These are phyloP conservation scores for Platerodrilus igneus DNA, from an alignment of 2,888 invertebrate genomes.

Conservation along the genomic window DNA sequence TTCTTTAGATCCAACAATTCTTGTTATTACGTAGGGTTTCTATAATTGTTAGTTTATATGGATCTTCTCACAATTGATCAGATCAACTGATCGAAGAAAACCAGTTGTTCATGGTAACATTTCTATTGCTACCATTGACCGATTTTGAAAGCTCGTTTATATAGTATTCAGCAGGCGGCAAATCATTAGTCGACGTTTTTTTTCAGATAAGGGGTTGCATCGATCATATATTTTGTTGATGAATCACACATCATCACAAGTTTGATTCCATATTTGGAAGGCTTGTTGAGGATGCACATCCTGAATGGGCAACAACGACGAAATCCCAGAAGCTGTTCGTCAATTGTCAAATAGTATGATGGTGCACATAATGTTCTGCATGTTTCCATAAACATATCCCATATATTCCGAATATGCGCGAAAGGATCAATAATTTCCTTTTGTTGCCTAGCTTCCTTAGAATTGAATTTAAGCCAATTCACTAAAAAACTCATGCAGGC, in stretches of 20 bases:
- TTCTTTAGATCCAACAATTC: slow-evolving; percentile 24
- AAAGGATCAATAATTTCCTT: slow-evolving; percentile 27
- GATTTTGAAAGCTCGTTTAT: slow-evolving; percentile 29
- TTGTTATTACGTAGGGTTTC: slow-evolving; percentile 38
- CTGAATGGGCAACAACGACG: slow-evolving; percentile 30
- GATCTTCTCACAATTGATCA: slow-evolving; percentile 31
- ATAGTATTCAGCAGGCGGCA: slow-evolving; percentile 31
- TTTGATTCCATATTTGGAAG: slow-evolving; percentile 37
- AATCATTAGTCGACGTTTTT: slow-evolving; percentile 30
- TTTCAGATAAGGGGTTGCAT: slow-evolving; percentile 35
- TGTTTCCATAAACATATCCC: slow-evolving; percentile 24
- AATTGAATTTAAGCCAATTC: slow-evolving; percentile 29
- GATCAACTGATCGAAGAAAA: slow-evolving; percentile 38
- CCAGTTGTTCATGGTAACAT: slow-evolving; percentile 38
- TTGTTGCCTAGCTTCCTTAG: slow-evolving; percentile 25
- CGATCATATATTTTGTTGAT: slow-evolving; percentile 33
- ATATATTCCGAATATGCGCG: slow-evolving; percentile 24
- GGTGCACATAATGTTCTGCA: slow-evolving; percentile 30
- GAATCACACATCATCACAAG: slow-evolving; percentile 35
- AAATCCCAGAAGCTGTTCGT: slow-evolving; percentile 34
- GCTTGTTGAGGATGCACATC: slow-evolving; percentile 38
- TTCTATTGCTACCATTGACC: slow-evolving; percentile 30
- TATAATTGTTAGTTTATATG: slow-evolving; percentile 36
- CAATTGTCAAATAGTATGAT: slow-evolving; percentile 27
- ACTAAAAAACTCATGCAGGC: slow-evolving; percentile 27